Percentiles rank a stretch among this genome's conserved stretches.
These are phyloP conservation scores for Monochamus alternatus DNA, from an alignment of 2,888 invertebrate genomes.

Conservation along the genomic window DNA sequence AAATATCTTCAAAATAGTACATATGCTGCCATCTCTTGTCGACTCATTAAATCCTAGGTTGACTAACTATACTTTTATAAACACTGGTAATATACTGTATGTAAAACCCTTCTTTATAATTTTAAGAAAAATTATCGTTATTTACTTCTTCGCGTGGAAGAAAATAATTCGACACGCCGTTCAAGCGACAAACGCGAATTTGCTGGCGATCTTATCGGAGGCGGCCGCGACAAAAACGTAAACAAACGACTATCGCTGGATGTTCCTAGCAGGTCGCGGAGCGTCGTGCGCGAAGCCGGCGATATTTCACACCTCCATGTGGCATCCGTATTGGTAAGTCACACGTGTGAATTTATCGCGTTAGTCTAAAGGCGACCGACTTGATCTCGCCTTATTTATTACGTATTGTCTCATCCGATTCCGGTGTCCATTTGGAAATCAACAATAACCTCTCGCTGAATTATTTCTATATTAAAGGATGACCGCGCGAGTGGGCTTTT, in stretches of 20 bases:
- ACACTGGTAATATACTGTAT: no score
- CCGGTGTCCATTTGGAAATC: constrained; percentile 40
- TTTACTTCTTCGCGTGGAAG: no score
- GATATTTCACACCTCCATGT: constrained; percentile 34
- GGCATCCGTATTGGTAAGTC: constrained; percentile 44
- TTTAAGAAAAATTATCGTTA: no score
- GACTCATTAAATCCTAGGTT: no score
- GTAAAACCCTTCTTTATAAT: no score
- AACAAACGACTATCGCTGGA: neutral
- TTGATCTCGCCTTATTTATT: constrained; percentile 48
- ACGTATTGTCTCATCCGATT: constrained; percentile 46
- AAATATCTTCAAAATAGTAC: no score
- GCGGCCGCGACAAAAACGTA: neutral
- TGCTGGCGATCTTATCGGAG: neutral
- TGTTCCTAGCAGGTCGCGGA: constrained; percentile 8
- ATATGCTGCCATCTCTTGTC: no score
- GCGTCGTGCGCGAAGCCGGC: constrained; percentile 24
- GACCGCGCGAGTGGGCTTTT: neutral
- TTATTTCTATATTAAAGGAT: constrained; percentile 45
- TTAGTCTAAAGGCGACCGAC: constrained; percentile 44
- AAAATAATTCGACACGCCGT: no score
- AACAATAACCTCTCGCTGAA: constrained; percentile 44
- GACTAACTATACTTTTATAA: no score
- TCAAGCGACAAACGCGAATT: neutral
- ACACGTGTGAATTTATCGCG: constrained; percentile 43